Conservation (phyloP, 2,888 invertebrate genomes). For the Atrina japonica region DNA sequence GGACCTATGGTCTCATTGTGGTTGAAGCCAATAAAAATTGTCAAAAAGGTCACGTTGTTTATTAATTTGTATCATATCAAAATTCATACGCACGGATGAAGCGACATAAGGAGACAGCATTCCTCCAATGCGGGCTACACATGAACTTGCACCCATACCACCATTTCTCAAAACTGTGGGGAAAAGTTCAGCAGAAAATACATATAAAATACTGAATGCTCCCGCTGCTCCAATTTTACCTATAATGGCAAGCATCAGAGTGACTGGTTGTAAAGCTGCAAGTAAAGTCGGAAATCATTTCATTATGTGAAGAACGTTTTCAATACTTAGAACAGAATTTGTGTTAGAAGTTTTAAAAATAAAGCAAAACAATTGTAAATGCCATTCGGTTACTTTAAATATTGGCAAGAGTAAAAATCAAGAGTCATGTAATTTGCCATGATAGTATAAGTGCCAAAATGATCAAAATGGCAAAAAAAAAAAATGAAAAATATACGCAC, state of each 20-base stretch:
- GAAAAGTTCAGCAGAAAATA: constrained; percentile 66
- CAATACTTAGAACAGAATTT: constrained; percentile 10
- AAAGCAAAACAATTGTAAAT: no score
- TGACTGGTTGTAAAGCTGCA: constrained; percentile 51
- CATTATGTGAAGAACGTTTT: constrained; percentile 38
- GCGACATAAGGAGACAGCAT: constrained; percentile 71
- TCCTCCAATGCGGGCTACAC: constrained; percentile 61
- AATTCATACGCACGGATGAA: constrained; percentile 53
- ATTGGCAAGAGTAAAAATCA: no score
- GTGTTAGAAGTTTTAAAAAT: neutral
- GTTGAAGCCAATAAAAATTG: no score
- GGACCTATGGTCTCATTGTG: no score
- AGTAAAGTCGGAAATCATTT: constrained; percentile 1
- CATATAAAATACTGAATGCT: constrained; percentile 62
- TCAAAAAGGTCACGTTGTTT: no score
- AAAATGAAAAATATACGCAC: constrained; percentile 42
- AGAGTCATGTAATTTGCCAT: no score
- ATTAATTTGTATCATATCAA: no score
- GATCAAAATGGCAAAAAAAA: no score
- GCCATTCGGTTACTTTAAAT: no score
- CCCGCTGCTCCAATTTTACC: constrained; percentile 64
- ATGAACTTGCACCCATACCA: constrained; percentile 63
- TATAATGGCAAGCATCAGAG: constrained; percentile 52
- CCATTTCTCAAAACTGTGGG: constrained; percentile 67
- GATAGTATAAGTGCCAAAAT: no score